These are phyloP conservation scores for Cybosia mesomella DNA, from an alignment of 2,888 invertebrate species.

Conservation along the genomic window DNA sequence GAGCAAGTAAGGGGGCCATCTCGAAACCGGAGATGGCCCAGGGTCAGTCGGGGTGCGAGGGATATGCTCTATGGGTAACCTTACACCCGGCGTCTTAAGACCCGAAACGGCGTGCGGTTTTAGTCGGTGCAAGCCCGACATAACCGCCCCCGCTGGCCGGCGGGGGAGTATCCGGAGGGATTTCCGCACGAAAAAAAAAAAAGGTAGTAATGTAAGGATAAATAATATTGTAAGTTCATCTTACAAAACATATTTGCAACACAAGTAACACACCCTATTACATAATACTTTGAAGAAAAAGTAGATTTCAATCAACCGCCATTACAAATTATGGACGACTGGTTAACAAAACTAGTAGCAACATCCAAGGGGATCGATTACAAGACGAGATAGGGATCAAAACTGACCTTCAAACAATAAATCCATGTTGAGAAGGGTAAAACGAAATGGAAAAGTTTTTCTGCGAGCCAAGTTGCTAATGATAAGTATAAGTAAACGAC, in stretches of 20 bases:
- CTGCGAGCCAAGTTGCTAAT: slow-evolving; percentile 48
- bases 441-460: slow-evolving; percentile 54
- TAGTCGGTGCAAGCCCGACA: too few relatives aligned
- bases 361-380: slow-evolving; percentile 51
- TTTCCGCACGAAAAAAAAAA: too few relatives aligned
- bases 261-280: not conserved
- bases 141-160: too few relatives aligned
- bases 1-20: too few relatives aligned
- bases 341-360: slow-evolving; percentile 33
- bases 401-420: slow-evolving; percentile 57
- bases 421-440: slow-evolving; percentile 58
- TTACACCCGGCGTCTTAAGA: too few relatives aligned
- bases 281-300: not conserved
- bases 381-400: slow-evolving; percentile 52
- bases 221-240: not conserved
- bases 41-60: too few relatives aligned
- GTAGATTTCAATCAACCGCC: not conserved
- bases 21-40: too few relatives aligned
- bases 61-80: too few relatives aligned
- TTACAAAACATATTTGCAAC: too few relatives aligned
- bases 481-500: slow-evolving; percentile 47
- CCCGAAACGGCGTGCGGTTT: too few relatives aligned
- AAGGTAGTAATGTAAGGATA: too few relatives aligned
- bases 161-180: too few relatives aligned
- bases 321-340: slow-evolving; percentile 19